Evolutionary conservation across 2,797 vertebrate species (phyloP).

Genomic region (Capromys pilorides): DNA sequence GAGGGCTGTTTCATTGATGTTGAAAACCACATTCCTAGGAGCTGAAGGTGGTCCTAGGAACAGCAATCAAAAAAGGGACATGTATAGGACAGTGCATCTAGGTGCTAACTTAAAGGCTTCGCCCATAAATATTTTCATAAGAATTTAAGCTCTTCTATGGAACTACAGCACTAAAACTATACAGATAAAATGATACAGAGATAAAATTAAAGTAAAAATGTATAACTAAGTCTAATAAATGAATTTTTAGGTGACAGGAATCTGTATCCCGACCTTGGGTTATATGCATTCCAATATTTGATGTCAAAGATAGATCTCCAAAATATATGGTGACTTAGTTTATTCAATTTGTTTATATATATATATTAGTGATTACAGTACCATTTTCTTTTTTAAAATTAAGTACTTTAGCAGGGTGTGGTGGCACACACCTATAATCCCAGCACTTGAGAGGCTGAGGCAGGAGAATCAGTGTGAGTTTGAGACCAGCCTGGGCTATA

Average conservation of each 20-base stretch:
- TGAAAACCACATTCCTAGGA: conserved; percentile 94
- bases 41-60: conserved; percentile 94
- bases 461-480: too few relatives aligned
- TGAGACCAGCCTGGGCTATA: too few relatives aligned
- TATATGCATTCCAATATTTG: neutral
- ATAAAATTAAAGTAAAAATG: neutral
- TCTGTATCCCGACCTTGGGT: neutral
- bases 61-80: conserved; percentile 74
- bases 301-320: conserved; percentile 24
- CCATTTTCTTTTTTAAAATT: neutral
- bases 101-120: neutral
- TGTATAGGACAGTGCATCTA: conserved; percentile 59
- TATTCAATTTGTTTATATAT: conserved; percentile 17
- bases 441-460: too few relatives aligned
- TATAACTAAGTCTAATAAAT: neutral
- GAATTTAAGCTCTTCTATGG: neutral
- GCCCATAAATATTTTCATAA: conserved; percentile 37
- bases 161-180: neutral
- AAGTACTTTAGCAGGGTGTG: neutral
- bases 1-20: conserved; percentile 96
- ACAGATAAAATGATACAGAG: neutral
- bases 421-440: too few relatives aligned
- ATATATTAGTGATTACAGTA: neutral
- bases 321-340: neutral
- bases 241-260: neutral